phyloP scores from a whole-genome alignment of 1,140 invertebrate species.

The Tachypleus tridentatus region DNA sequence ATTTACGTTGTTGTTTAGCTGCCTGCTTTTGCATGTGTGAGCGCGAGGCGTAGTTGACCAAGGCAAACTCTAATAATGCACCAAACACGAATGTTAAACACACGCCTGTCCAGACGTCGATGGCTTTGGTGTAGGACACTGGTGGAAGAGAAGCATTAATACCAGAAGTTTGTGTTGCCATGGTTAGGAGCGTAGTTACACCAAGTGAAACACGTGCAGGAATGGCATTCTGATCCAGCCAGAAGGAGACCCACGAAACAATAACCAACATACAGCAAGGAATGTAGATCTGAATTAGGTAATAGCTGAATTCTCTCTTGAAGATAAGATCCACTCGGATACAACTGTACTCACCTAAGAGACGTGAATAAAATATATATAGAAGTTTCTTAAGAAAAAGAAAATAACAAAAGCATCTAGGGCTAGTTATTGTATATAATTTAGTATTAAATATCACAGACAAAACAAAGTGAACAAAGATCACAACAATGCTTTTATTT shows the following conservation, averaged over 20 bases:
- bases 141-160: slow-evolving; percentile 94
- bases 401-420: too few relatives aligned
- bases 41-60: slow-evolving; percentile 92
- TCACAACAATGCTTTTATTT: too few relatives aligned
- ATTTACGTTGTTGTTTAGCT: slow-evolving; percentile 67
- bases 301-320: slow-evolving; percentile 38
- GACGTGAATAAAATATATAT: too few relatives aligned
- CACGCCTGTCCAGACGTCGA: slow-evolving; percentile 95
- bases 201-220: slow-evolving; percentile 38
- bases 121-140: slow-evolving; percentile 93
- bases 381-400: too few relatives aligned
- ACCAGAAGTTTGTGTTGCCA: slow-evolving; percentile 50
- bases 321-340: slow-evolving; percentile 28
- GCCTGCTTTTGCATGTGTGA: slow-evolving; percentile 81
- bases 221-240: slow-evolving; percentile 42
- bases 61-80: slow-evolving; percentile 85
- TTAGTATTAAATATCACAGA: too few relatives aligned
- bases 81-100: slow-evolving; percentile 95
- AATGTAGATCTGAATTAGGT: slow-evolving; percentile 40
- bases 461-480: too few relatives aligned
- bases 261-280: slow-evolving; percentile 44
- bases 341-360: slow-evolving; percentile 29
- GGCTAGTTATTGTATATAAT: too few relatives aligned
- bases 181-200: slow-evolving; percentile 42
- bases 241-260: slow-evolving; percentile 44